Percentiles rank a stretch among this genome's conserved stretches.
These are phyloP conservation scores for Tachuris rubrigastra DNA, from an alignment of 2,113 vertebrate species.

Conservation along the genomic window DNA sequence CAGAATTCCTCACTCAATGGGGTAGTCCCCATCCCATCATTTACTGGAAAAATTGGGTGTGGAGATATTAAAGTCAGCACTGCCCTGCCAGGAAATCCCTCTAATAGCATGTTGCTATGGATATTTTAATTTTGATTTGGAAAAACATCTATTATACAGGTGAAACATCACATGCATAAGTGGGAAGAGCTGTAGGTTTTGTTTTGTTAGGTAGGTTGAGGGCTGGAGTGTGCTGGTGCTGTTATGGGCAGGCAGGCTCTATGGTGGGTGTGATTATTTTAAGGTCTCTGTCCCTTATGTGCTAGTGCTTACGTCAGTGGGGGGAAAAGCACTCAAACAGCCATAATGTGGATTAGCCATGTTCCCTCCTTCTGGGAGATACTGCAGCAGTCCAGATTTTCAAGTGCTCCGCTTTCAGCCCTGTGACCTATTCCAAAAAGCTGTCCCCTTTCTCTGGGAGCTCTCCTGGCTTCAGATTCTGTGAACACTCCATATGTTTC, in stretches of 20 bases:
- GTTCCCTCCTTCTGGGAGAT: background rate
- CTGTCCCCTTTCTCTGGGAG: background rate
- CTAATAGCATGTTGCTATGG: background rate
- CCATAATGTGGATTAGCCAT: background rate
- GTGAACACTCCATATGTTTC: background rate
- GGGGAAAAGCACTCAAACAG: background rate
- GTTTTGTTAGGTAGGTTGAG: background rate
- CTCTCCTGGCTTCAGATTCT: background rate
- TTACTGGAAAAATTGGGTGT: background rate
- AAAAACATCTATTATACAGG: background rate
- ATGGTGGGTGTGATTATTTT: background rate
- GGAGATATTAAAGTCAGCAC: background rate
- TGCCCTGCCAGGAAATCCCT: background rate
- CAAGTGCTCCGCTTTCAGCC: background rate
- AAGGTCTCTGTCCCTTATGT: background rate
- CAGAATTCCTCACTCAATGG: background rate
- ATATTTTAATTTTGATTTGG: background rate
- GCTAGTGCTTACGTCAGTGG: background rate
- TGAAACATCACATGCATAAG: fast-evolving
- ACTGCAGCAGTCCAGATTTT: background rate
- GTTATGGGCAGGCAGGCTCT: background rate
- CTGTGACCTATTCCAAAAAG: background rate
- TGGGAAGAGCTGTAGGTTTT: background rate
- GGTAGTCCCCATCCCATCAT: background rate
- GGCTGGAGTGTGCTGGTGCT: background rate